Conservation (phyloP, 2,113 vertebrate species). For the Tonatia bakeri region DNA sequence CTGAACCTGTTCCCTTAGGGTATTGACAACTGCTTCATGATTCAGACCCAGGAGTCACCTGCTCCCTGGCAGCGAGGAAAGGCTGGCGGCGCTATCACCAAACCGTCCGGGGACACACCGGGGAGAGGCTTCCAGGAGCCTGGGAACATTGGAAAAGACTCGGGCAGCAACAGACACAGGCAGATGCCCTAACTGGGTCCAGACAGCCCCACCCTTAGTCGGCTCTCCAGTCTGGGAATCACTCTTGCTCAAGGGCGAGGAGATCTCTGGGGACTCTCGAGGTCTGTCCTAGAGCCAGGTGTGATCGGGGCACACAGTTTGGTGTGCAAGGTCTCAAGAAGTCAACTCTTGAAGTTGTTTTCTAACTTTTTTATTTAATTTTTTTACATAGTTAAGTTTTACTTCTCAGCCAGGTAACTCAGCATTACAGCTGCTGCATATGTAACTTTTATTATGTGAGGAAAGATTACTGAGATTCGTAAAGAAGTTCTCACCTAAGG, state of each 20-base stretch:
- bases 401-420: neutral
- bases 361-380: conserved; percentile 10
- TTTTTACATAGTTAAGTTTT: neutral
- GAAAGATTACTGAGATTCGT: neutral
- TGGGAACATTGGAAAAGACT: neutral
- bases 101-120: neutral
- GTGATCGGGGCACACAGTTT: neutral
- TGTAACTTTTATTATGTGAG: neutral
- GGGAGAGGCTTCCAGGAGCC: neutral
- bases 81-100: neutral
- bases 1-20: neutral
- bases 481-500: conserved; percentile 8
- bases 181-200: neutral
- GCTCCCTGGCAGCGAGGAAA: neutral
- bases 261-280: neutral
- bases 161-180: neutral
- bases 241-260: neutral
- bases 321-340: neutral
- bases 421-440: neutral
- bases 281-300: rapidly evolving
- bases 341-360: neutral
- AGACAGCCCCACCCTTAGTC: neutral
- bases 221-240: neutral
- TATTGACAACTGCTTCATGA: neutral
- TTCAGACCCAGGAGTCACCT: conserved; percentile 12